Evolutionary conservation across 2,888 invertebrate species (phyloP), one percentile per base, ranked within the genome.

Genomic region (Acanthosoma haemorrhoidale): DNA sequence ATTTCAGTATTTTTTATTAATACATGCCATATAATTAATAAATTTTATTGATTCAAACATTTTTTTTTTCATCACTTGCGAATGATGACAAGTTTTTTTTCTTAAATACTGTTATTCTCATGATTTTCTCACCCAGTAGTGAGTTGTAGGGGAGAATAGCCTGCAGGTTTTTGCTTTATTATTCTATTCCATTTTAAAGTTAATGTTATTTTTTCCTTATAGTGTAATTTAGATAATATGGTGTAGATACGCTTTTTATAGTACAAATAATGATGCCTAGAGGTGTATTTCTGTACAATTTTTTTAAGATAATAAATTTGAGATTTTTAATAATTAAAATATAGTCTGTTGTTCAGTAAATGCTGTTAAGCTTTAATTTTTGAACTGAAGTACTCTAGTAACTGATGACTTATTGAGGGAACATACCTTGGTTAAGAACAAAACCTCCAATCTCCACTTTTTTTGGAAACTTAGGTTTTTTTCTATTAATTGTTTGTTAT

Each of bases 71-170:
- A 25, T 25, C 51, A 51, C 51, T 32, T 32, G 32, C 9, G 9
- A 51, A 51, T 25, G 29, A 51, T 51, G 51, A 51, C 21, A 25
- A 51, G 51, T 51, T 51, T 25, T n/a, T n/a, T 25, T 51, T 25
- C 51, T 51, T 29, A 25, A 25, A 25, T 25, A 51, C 43, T 43
- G 43, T 43, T 43, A 43, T 43, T 21, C 43, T 21, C 21, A 43
- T 43, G 0, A 63, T 39, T 25, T 63, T 63, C 60, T 61, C 63
- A 63, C 64, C 15, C 1, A 25, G 39, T 32, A 51, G 67, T 67
- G 67, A 67, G 67, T 32, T 57, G 13, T 57, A 67, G 43, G 32
- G 66, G 67, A 51, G 36, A 67, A 67, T 67, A 67, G 67, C 67
- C 67, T 67, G 67, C 67, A 67, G 67, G 67, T 67, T 67, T 39